Evolutionary conservation across 1,140 invertebrate species (phyloP), one percentile per base, ranked within the genome.

Genomic region (Octopus sinensis): DNA sequence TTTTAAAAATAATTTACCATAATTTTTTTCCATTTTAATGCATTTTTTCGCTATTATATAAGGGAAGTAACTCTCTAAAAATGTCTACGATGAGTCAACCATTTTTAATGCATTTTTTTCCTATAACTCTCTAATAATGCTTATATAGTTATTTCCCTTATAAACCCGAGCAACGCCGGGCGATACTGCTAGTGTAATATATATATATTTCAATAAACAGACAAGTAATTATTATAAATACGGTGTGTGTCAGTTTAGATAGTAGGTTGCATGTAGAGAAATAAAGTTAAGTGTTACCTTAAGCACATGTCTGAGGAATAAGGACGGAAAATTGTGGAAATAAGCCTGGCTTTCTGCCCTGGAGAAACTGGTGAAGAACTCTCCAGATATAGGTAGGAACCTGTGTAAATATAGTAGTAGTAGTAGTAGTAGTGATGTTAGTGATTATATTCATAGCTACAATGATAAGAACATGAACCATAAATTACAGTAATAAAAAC

Each of bases 381-480:
- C 52, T 77, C 76, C 23, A 77, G 43, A 43, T 51, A 77, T 13
- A 77, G 52, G 13, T 77, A 77, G 10, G 30, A 77, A 77, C 76
- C 76, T 77, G 13, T 17, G 30, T 62, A 62, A 62, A 12, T 12
- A 62, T 62, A 62, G 17, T 62, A 62, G 17, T 62, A 62, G 17
- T 17, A 62, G 17, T 62, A 62, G 17, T 17, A 2, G 17, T 4
- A 62, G 17, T 62, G 17, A 4, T 62, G 17, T 2, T 62, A 62
- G 17, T 62, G 17, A 62, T 62, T 12, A 62, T 62, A 62, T 12
- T 62, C 9, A 62, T 62, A 62, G 17, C 17, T 12, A 62, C 56
- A 62, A 62, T 62, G 17, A 62, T 17, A 62, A 62, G 9, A 62
- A 62, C 17, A 62, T 12, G 9, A 62, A 62, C 17, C 17, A 62